Evolutionary conservation across 2,888 invertebrate genomes (phyloP), one percentile per base, ranked within the genome.

Genomic region (Papilio gigon): DNA sequence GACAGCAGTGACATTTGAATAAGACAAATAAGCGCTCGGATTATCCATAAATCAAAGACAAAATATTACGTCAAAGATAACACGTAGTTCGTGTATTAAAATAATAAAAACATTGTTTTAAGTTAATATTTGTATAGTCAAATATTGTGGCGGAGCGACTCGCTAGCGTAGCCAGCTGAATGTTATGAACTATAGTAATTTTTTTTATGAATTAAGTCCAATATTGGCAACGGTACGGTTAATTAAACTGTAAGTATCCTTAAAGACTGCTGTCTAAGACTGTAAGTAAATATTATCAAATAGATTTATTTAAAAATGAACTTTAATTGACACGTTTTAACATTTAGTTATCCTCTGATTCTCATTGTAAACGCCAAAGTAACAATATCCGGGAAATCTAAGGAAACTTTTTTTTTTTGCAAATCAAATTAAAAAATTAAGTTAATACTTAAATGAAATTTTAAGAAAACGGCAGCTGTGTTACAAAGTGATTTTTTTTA

Each of bases 401-500:
- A n/a, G n/a, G n/a, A n/a, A n/a, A n/a, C n/a, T n/a, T n/a, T n/a
- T n/a, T n/a, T n/a, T n/a, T n/a, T n/a, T n/a, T n/a, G n/a, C n/a
- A n/a, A n/a, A n/a, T n/a, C n/a, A n/a, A n/a, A 42, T 17, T 1
- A 1, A 42, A 42, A 17, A 17, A 42, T 42, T 17, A 17, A 42
- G 17, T 42, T 42, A 40, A 40, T 40, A n/a, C n/a, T 40, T 40
- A 40, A n/a, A 40, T 40, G 0, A 40, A 40, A 4, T 11, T 35
- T 35, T 35, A 5, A 11, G 11, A 35, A 35, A n/a, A 6, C 8
- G 33, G 8, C 8, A 35, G 8, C 33, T 6, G 12, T 40, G 56
- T 59, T 53, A 65, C n/a, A n/a, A n/a, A n/a, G n/a, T n/a, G n/a
- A 64, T 50, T 40, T 35, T 59, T 33, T 71, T 65, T 42, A 2